Conservation (phyloP, 23 tunicate species). For the Halocynthia aurantium region DNA sequence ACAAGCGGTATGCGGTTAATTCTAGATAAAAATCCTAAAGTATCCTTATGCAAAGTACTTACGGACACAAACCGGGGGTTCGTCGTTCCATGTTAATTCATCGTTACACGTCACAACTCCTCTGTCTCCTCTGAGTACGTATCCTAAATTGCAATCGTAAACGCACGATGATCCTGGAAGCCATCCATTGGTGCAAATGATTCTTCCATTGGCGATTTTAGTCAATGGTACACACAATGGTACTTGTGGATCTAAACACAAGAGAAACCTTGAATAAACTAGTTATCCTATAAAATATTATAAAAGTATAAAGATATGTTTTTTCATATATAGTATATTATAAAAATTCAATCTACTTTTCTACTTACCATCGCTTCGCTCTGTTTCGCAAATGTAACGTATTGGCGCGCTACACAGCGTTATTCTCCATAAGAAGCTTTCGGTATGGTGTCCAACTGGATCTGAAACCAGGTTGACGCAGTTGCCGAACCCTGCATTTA, state of each 20-base stretch:
- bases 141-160: slow-evolving; percentile 32
- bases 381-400: slow-evolving; percentile 50
- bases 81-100: slow-evolving; percentile 40
- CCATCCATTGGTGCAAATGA: slow-evolving; percentile 54
- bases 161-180: slow-evolving; percentile 27
- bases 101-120: slow-evolving; percentile 17
- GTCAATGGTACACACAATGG: slow-evolving; percentile 21
- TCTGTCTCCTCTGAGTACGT: slow-evolving; percentile 26
- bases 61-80: slow-evolving; percentile 55
- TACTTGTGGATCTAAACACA: not conserved
- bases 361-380: slow-evolving; percentile 28
- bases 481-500: slow-evolving; percentile 17
- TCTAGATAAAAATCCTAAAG: too few species aligned
- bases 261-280: not conserved
- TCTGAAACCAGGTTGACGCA: slow-evolving; percentile 57
- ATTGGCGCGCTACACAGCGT: slow-evolving; percentile 30
- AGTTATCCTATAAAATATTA: too few species aligned
- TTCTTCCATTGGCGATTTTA: slow-evolving; percentile 28
- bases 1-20: too few species aligned
- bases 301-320: too few species aligned
- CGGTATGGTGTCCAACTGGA: slow-evolving; percentile 13
- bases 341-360: not conserved
- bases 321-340: not conserved
- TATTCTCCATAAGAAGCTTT: slow-evolving; percentile 38
- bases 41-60: too few species aligned